A percentile compares a stretch with the other conserved stretches of the same genome.
phyloP scores from a whole-genome alignment of 2,888 invertebrate genomes.

The Invenusta paracnida region DNA sequence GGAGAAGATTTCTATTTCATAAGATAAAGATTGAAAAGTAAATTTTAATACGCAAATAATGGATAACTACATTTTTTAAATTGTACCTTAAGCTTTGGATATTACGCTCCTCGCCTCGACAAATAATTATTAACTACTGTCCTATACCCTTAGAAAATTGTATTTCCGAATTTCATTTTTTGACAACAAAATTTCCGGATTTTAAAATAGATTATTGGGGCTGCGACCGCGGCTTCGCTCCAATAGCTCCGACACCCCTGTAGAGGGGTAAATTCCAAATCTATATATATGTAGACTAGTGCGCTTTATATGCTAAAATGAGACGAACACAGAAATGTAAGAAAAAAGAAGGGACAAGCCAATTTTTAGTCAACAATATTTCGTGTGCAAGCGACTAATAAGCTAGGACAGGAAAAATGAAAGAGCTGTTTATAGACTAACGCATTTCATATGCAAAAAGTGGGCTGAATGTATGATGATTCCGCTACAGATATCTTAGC shows the following conservation, averaged over 20 bases:
- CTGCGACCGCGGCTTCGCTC: background rate
- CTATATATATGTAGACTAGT: too few relatives aligned
- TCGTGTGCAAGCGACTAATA: too few relatives aligned
- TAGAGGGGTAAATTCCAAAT: too few relatives aligned
- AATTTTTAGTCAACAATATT: too few relatives aligned
- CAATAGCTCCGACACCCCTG: background rate
- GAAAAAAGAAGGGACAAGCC: too few relatives aligned
- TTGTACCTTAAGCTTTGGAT: background rate
- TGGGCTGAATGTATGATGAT: too few relatives aligned
- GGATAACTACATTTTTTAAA: background rate
- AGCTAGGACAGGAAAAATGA: too few relatives aligned
- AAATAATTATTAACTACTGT: background rate
- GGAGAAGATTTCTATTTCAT: background rate
- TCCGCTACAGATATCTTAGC: too few relatives aligned
- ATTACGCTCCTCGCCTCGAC: background rate
- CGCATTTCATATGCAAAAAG: too few relatives aligned
- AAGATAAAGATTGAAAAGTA: background rate
- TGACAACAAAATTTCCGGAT: background rate
- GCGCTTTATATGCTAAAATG: too few relatives aligned
- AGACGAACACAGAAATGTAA: too few relatives aligned
- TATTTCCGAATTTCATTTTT: background rate
- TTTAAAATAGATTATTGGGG: background rate
- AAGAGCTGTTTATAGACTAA: too few relatives aligned
- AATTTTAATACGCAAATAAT: background rate
- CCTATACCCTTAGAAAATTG: background rate